Evolutionary conservation across 2,113 vertebrate species (phyloP), one percentile per base, ranked within the genome.

Genomic region (Pithys albifrons): DNA sequence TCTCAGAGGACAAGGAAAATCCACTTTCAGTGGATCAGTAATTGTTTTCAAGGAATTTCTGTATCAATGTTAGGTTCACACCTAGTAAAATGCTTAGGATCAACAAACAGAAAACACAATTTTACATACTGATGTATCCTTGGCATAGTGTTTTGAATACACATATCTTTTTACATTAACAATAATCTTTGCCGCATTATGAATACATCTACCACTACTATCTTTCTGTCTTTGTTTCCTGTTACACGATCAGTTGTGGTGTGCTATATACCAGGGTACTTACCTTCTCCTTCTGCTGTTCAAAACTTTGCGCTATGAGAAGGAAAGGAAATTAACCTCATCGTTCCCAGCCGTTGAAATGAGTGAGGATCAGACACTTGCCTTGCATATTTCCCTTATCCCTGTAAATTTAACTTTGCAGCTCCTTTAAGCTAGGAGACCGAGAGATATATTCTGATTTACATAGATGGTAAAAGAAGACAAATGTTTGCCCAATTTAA

Each of bases 401-500:
- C 37, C 43, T 65, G 69, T 43, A 89, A 94, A 65, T 85, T 49
- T 85, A 91, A 17, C 43, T 88, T 71, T 71, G n/a, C 29, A 71
- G 45, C 10, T 83, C 41, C 57, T 79, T 72, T 69, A 51, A 81
- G 33, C 11, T 58, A 24, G 20, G n/a, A 74, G 48, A 49, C 62
- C 31, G 7, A 88, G n/a, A 88, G 23, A 59, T n/a, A 48, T 4
- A 72, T 37, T 16, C 64, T 88, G 58, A 70, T 79, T 78, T 84
- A 94, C 22, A 59, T 27, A 58, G 41, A 75, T 19, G 31, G 62
- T 91, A 74, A 78, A 91, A 96, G 65, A 59, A 94, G 19, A 55
- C 55, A 95, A 85, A 35, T 73, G 58, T 80, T 87, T 87, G 23
- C 27, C 31, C 52, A 95, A 43, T 48, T 90, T 61, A 91, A 94